These are phyloP conservation scores for Vanacampus margaritifer DNA, from an alignment of 2,113 vertebrate species.

Conservation along the genomic window DNA sequence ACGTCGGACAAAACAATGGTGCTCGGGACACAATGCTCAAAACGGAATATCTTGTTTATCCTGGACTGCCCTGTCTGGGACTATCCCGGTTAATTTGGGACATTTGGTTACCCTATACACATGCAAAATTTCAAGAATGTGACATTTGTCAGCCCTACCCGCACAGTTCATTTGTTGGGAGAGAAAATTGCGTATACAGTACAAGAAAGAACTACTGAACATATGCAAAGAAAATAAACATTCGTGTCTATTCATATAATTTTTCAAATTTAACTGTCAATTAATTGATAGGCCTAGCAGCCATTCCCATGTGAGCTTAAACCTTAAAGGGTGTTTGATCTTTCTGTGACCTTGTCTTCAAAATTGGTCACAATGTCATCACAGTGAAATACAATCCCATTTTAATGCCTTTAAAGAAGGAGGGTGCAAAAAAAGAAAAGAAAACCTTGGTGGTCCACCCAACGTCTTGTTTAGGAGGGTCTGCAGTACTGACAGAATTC, in stretches of 20 bases:
- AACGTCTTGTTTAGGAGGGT: slow-evolving; percentile 69
- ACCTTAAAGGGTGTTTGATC: slow-evolving; percentile 25
- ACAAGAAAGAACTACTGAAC: neutral
- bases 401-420: slow-evolving; percentile 52
- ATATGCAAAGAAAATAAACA: neutral
- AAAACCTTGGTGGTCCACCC: slow-evolving; percentile 46
- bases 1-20: too few species aligned
- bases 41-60: too few species aligned
- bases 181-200: neutral
- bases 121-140: too few species aligned
- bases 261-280: neutral
- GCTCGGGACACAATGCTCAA: too few species aligned
- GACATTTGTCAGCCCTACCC: too few species aligned
- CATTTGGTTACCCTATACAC: too few species aligned
- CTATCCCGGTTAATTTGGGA: too few species aligned
- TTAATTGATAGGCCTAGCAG: slow-evolving; percentile 4
- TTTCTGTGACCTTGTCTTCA: slow-evolving; percentile 62
- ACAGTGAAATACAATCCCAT: slow-evolving; percentile 66
- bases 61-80: too few species aligned
- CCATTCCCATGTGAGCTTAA: slow-evolving; percentile 10
- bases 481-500: slow-evolving; percentile 65
- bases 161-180: too few species aligned
- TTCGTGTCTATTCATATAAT: neutral
- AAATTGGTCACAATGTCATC: slow-evolving; percentile 55
- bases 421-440: slow-evolving; percentile 55